Conservation (phyloP, 2,113 vertebrate genomes). For the Sinocyclocheilus anophthalmus region DNA sequence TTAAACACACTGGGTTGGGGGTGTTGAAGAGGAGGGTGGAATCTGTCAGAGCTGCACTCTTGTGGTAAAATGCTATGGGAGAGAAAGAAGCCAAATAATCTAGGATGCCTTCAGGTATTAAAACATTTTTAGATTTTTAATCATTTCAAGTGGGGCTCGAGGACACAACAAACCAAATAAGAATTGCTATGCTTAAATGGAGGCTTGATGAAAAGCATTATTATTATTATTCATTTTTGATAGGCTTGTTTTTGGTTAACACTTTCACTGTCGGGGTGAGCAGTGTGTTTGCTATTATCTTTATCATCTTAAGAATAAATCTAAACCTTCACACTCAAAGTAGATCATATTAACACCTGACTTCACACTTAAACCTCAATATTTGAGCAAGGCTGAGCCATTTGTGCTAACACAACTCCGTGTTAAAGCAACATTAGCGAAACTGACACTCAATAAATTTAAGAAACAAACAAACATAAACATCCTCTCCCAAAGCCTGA, state of each 20-base stretch:
- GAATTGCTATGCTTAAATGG: constrained; percentile 62
- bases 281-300: background rate
- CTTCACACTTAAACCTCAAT: background rate
- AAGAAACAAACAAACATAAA: constrained; percentile 11
- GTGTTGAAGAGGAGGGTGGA: constrained; percentile 64
- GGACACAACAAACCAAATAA: constrained; percentile 73
- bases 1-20: constrained; percentile 52
- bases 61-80: constrained; percentile 69
- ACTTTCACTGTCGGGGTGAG: constrained; percentile 23
- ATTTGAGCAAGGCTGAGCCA: constrained; percentile 28
- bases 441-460: constrained; percentile 5
- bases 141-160: constrained; percentile 77
- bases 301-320: constrained; percentile 3
- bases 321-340: constrained; percentile 13
- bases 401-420: background rate
- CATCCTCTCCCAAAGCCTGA: background rate
- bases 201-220: constrained; percentile 64
- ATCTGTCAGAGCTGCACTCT: constrained; percentile 76
- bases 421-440: background rate
- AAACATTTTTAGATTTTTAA: constrained; percentile 84
- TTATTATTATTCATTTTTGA: constrained; percentile 59
- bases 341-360: constrained; percentile 24
- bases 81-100: constrained; percentile 71
- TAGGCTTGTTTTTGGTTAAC: constrained; percentile 50
- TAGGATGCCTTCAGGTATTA: constrained; percentile 80